Conservation (phyloP, 64 coral and sea anemone genomes). For the Porites lutea region DNA sequence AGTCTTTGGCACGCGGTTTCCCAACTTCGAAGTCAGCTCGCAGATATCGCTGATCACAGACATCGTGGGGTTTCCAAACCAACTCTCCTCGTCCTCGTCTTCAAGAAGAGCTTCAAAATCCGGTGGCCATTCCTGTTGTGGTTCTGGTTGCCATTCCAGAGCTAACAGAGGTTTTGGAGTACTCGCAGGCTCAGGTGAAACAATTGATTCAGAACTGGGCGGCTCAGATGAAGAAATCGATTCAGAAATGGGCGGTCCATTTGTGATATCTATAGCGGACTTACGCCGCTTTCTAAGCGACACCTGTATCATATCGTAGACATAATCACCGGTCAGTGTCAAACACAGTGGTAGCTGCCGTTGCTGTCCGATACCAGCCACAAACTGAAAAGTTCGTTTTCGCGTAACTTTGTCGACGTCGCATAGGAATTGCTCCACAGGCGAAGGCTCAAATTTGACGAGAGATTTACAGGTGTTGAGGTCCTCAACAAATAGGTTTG, state of each 20-base stretch:
- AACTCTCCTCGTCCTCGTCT: background rate
- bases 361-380: background rate
- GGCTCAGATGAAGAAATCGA: background rate
- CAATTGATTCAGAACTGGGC: background rate
- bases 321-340: background rate
- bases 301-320: background rate
- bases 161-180: background rate
- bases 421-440: background rate
- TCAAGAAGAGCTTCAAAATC: background rate
- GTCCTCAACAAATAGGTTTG: background rate
- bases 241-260: background rate
- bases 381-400: slow-evolving; percentile 7
- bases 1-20: background rate
- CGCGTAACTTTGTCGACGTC: background rate
- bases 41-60: slow-evolving; percentile 32
- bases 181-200: background rate
- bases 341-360: background rate
- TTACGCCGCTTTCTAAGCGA: background rate
- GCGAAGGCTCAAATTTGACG: slow-evolving; percentile 1
- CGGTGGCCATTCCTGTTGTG: background rate
- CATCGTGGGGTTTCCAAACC: slow-evolving; percentile 1
- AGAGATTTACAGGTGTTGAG: slow-evolving; percentile 10
- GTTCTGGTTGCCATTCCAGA: background rate
- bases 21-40: background rate
- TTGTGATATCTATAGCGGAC: background rate